Evolutionary conservation across 2,797 vertebrate species (phyloP), one percentile per base, ranked within the genome.

Genomic region (Dipus sagitta): DNA sequence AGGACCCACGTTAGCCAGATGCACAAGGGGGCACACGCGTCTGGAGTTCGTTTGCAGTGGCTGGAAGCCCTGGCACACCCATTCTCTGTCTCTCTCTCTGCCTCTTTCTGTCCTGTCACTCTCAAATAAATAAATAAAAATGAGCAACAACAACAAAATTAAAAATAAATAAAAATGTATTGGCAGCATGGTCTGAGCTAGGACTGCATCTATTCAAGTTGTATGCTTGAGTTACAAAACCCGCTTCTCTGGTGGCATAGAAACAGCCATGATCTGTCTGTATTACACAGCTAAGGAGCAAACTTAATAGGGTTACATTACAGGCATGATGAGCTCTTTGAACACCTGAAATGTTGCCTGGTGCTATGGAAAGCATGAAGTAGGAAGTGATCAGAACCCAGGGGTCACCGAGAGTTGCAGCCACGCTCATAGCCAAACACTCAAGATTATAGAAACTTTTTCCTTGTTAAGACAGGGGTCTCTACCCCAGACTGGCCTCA

Each of bases 221-320:
- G 21, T 3, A 60, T 32, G 62, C 84, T 81, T 30, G 14, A 24
- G 14, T 21, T 62, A 79, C n/a, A 77, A 82, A 76, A 54, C 17
- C 34, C 1, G 28, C n/a, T 81, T 82, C 74, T 90, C n/a, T 54
- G 32, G 30, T 20, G 32, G 34, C 5, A 9, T 7, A 72, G 72
- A 23, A 64, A 54, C 34, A 78, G 72, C 32, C n/a, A 12, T 0
- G 1, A 1, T 32, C 28, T 26, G 20, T 34, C 1, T 0, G 1
- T 2, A 23, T 26, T 20, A 13, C 11, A 7, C 0, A 30, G n/a
- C 14, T 24, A 38, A 83, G 80, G 77, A 64, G 26, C 52, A 62
- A 38, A 34, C 26, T 12, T 30, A 26, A 34, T 23, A 4, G 47
- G n/a, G 60, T 83, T 32, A 28, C 10, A 42, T 54, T 13, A 21